Conservation (phyloP, 2,888 invertebrate genomes). For the Harmothoe impar region DNA sequence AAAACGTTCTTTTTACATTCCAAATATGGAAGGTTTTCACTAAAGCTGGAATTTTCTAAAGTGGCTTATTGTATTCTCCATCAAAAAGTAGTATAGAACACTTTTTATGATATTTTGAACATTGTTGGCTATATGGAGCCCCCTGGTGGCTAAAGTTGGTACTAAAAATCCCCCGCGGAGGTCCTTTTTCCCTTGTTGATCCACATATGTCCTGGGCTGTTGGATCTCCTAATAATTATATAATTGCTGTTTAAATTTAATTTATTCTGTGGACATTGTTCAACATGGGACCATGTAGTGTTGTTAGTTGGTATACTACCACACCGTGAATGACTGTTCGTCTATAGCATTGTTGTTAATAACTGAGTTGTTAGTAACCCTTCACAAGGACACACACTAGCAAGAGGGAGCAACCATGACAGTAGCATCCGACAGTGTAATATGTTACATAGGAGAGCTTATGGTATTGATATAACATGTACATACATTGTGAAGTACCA, state of each 20-base stretch:
- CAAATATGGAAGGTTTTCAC: too few relatives aligned
- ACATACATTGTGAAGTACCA: neutral
- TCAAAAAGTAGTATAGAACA: too few relatives aligned
- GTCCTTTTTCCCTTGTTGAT: too few relatives aligned
- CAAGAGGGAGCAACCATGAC: neutral
- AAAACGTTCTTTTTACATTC: too few relatives aligned
- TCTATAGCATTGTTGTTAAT: slow-evolving; percentile 1
- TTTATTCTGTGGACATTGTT: neutral
- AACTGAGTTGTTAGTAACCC: neutral
- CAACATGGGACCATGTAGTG: slow-evolving; percentile 18
- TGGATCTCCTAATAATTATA: neutral
- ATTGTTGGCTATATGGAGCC: too few relatives aligned
- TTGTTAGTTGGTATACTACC: neutral
- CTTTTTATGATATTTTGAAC: too few relatives aligned
- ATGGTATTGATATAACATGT: neutral
- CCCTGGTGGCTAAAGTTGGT: too few relatives aligned
- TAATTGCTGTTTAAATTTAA: neutral
- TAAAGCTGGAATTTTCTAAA: too few relatives aligned
- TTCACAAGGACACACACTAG: neutral
- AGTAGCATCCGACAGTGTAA: neutral
- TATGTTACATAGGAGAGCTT: neutral
- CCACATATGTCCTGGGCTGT: too few relatives aligned
- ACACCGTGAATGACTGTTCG: neutral
- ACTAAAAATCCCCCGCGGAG: too few relatives aligned
- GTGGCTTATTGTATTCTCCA: too few relatives aligned